Percentiles rank a stretch among this genome's conserved stretches.
Conservation (phyloP, 1,140 invertebrate species). For the Paralvinella palmiformis region DNA sequence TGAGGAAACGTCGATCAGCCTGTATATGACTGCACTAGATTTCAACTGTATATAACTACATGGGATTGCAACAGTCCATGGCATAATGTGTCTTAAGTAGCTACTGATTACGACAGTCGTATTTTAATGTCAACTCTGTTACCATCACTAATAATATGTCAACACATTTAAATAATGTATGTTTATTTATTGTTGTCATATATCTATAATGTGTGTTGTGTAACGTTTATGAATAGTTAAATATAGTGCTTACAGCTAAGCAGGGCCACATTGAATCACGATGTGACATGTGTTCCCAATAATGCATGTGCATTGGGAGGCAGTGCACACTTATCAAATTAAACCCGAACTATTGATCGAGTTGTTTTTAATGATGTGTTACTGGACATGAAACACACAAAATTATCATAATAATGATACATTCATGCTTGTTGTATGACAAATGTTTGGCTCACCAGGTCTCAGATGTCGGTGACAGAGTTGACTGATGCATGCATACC, state of each 20-base stretch:
- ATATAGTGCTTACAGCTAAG: not conserved
- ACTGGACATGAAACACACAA: slow-evolving; percentile 3
- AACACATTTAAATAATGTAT: not conserved
- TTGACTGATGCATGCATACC: no score
- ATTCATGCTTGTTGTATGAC: not conserved
- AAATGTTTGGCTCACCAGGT: not conserved
- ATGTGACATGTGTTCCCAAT: not conserved
- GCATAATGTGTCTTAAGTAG: not conserved
- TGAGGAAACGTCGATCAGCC: no score
- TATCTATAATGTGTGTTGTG: no score
- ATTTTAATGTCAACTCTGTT: slow-evolving; percentile 9
- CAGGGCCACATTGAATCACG: no score
- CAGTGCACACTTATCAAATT: slow-evolving; percentile 1
- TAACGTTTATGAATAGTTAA: not conserved
- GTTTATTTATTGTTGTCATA: not conserved
- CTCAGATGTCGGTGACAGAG: no score
- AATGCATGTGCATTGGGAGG: not conserved
- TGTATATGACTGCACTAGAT: not conserved
- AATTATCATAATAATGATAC: not conserved
- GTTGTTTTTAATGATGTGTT: not conserved
- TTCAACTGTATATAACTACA: not conserved
- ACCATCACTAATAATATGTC: slow-evolving; percentile 3
- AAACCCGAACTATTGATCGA: not conserved
- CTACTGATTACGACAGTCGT: not conserved
- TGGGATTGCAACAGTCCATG: not conserved